Percentiles rank a stretch among this genome's conserved stretches.
Evolutionary conservation across 2,797 vertebrate species (phyloP).

Genomic region (Ceryle rudis): DNA sequence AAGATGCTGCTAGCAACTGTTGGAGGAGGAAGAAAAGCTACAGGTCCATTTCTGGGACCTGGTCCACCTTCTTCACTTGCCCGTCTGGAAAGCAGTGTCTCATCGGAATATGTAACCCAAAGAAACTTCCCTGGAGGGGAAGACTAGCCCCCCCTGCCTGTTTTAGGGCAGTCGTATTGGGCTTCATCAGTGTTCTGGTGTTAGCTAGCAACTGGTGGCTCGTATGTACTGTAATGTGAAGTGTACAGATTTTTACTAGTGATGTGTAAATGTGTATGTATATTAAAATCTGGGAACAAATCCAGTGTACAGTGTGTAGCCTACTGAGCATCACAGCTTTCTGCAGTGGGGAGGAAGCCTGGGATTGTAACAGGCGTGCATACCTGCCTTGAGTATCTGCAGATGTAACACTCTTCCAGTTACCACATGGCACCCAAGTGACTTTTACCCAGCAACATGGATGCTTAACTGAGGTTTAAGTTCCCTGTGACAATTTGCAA

Average conservation of each 20-base stretch:
- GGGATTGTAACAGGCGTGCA: background rate
- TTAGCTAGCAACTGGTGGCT: slow-evolving; percentile 80
- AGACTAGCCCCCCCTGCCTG: slow-evolving; percentile 75
- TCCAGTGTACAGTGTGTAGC: background rate
- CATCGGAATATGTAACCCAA: slow-evolving; percentile 44
- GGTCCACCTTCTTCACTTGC: background rate
- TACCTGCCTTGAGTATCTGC: background rate
- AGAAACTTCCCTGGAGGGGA: slow-evolving; percentile 68
- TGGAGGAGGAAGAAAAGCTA: slow-evolving; percentile 43
- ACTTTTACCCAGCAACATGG: background rate
- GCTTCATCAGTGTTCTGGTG: slow-evolving; percentile 76
- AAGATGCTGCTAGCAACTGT: slow-evolving; percentile 15
- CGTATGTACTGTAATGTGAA: slow-evolving; percentile 82
- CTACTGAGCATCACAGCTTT: background rate
- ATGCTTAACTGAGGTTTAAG: background rate
- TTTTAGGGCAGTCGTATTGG: slow-evolving; percentile 80
- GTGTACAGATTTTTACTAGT: slow-evolving; percentile 82
- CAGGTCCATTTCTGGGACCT: slow-evolving; percentile 48
- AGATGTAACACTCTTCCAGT: background rate
- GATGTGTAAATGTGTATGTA: slow-evolving; percentile 79
- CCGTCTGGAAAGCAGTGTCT: slow-evolving; percentile 2
- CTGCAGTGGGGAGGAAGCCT: background rate
- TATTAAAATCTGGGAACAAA: slow-evolving; percentile 78
- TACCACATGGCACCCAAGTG: fast-evolving
- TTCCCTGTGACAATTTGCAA: background rate